Conservation (phyloP, 2,888 invertebrate genomes). For the Patella caerulea region DNA sequence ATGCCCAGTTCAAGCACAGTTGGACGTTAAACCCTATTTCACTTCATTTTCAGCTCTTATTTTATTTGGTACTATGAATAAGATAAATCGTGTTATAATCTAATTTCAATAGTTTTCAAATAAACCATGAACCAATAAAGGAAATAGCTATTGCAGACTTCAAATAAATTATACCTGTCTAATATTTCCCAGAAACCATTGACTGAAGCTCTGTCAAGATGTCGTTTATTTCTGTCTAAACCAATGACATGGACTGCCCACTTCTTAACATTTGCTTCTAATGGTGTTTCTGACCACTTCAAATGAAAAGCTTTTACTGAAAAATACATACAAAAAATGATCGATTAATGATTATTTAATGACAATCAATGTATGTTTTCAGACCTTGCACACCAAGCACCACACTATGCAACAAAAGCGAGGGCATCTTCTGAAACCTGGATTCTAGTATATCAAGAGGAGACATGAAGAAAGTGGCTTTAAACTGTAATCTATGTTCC, state of each 20-base stretch:
- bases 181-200: slow-evolving; percentile 98
- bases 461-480: no score
- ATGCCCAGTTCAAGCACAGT: no score
- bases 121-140: background rate
- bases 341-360: background rate
- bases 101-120: background rate
- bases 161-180: slow-evolving; percentile 80
- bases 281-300: slow-evolving; percentile 94
- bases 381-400: no score
- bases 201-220: slow-evolving; percentile 95
- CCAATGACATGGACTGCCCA: slow-evolving; percentile 97
- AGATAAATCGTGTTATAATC: background rate
- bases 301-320: slow-evolving; percentile 96
- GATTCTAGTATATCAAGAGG: no score
- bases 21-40: no score
- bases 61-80: no score
- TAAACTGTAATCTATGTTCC: no score
- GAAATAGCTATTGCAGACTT: background rate
- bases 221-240: slow-evolving; percentile 91
- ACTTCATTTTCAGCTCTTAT: no score
- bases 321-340: slow-evolving; percentile 44
- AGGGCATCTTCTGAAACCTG: no score
- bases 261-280: slow-evolving; percentile 94
- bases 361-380: no score
- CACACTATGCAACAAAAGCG: no score